Base-by-base conservation (phyloP, 2,888 invertebrate species). In the Stegophylla sp. region DNA sequence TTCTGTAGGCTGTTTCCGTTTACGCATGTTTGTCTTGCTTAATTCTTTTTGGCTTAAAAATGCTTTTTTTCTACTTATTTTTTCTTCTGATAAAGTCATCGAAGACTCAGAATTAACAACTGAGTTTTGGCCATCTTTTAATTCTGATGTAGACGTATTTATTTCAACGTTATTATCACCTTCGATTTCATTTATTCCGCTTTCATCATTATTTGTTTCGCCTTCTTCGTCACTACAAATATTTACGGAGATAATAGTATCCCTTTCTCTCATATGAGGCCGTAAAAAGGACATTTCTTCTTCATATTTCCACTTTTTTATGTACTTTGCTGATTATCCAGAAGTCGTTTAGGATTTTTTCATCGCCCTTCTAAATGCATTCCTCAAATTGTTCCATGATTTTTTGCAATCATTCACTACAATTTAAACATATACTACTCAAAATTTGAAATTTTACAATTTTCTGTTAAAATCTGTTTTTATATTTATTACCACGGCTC, bases 201-300 rank as follows among this genome's bases (percentile, higher is more conserved):
- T 61, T 61, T 61, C 61, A 28, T 61, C 61, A 17, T 53, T 53
- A 20, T 61, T 61, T 61, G 28, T 17, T 61, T 61, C 61, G 17
- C 7, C 17, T 51, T n/a, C 51, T 51, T 4, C 51, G n/a, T 51
- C 51, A 51, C 51, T 51, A 48, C 13, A 17, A n/a, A 51, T 15
- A 51, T 51, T 51, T 51, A 51, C 15, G 51, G 51, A 51, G 7
- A 15, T 51, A 17, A 61, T 61, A 7, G 61, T 61, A 61, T 61
- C 61, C 28, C 61, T 61, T 61, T 61, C 61, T 61, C 61, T 61
- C 61, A 61, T 28, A 61, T 61, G 61, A 61, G 28, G 61, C 61
- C 28, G 61, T 61, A 28, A 61, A 61, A 61, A 28, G 17, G 28
- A 61, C 61, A 61, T 61, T 61, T 61, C 61, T 61, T 61, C 28